Base-by-base conservation (phyloP, 2,113 vertebrate species). In the Archocentrus centrarchus region DNA sequence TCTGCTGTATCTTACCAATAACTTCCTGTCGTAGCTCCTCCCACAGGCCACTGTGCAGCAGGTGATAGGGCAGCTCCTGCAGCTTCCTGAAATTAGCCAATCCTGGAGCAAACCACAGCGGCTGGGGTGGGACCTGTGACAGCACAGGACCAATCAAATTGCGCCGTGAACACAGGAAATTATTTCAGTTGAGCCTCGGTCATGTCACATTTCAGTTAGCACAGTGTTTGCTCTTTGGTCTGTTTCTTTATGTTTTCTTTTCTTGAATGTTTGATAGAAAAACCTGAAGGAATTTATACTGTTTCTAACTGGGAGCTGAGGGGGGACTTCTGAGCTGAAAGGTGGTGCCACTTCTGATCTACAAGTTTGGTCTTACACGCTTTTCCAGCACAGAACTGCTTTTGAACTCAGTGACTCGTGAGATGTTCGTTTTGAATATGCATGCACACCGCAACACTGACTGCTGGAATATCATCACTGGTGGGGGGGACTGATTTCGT, bases 71-170 rank as follows among this genome's bases (percentile, higher is more conserved):
- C 64, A 97, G 85, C 87, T 98, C 96, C 37, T 94, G 94, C 17
- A 97, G 83, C 91, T 97, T 97, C 84, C 96, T 94, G 73, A 91
- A 22, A 24, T 97, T 97, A 39, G 96, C 94, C 22, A 93, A 82
- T 1, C 92, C 88, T 10, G 93, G 91, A 11, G 96, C 91, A 83
- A 97, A 96, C 95, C 97, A 97, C 81, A 97, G 88, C 0, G 97
- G 97, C 93, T 98, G 97, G 18, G 95, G 86, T 0, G 95, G 87
- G 37, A 96, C 96, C 97, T 97, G 63, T 11, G 6, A 63, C 62
- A 84, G 24, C 73, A 70, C n/a, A 78, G 8, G 15, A 64, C 79
- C 61, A 88, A 84, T 86, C 64, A 86, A 6, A 81, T 37, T 30
- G 41, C 24, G 62, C 10, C 15, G 13, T 32, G 17, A 18, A 57